Conservation (phyloP, 2,888 invertebrate genomes). For the Hydriomena furcata region DNA sequence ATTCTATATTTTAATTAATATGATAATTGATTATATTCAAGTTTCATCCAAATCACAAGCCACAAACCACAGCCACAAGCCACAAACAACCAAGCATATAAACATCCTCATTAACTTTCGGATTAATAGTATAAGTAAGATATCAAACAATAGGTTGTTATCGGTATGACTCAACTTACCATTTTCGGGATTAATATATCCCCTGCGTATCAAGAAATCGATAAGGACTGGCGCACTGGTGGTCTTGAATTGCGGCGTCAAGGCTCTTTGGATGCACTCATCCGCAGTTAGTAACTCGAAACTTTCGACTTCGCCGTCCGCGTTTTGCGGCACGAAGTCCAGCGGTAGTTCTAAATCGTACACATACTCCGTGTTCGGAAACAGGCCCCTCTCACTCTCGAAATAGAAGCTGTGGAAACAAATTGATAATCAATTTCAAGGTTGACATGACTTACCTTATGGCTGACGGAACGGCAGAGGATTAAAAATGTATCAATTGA, state of each 20-base stretch:
- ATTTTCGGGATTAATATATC: slow-evolving; percentile 94
- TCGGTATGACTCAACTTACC: slow-evolving; percentile 76
- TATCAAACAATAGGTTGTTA: background rate
- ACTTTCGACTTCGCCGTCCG: slow-evolving; percentile 96
- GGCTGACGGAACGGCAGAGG: too few species aligned
- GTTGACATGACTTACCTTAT: too few species aligned
- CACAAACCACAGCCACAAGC: too few species aligned
- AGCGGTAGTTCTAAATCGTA: slow-evolving; percentile 95
- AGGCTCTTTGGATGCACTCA: slow-evolving; percentile 91
- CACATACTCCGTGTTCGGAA: slow-evolving; percentile 97
- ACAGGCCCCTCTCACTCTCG: slow-evolving; percentile 95
- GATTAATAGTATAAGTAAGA: slow-evolving; percentile 5
- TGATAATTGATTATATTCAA: too few species aligned
- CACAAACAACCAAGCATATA: too few species aligned
- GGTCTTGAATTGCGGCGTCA: slow-evolving; percentile 94
- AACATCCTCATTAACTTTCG: too few species aligned
- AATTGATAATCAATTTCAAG: slow-evolving; percentile 1
- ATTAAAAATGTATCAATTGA: too few species aligned
- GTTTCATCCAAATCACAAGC: too few species aligned
- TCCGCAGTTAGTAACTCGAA: slow-evolving; percentile 93
- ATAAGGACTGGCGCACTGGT: slow-evolving; percentile 96
- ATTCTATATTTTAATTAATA: too few species aligned
- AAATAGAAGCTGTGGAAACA: slow-evolving; percentile 89
- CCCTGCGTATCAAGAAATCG: slow-evolving; percentile 96
- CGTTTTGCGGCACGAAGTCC: slow-evolving; percentile 95